These are phyloP conservation scores for Drosophila parthenogenetica DNA, from an alignment of 2,888 invertebrate species.

Conservation along the genomic window DNA sequence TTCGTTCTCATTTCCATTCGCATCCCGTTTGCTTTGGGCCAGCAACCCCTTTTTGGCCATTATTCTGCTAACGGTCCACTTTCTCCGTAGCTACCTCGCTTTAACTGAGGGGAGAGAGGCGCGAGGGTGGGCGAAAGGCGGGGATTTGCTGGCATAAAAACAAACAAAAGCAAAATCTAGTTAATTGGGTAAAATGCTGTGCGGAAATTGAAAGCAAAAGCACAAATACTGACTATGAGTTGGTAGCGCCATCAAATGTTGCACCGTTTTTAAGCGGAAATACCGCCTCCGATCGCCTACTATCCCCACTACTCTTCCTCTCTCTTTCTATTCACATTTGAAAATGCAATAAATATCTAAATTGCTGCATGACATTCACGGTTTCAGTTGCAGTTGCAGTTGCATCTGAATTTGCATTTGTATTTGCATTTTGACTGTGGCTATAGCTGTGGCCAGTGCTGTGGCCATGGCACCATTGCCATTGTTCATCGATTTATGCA, in stretches of 20 bases:
- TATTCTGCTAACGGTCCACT: slow-evolving; percentile 28
- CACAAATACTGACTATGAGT: slow-evolving; percentile 36
- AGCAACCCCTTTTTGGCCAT: slow-evolving; percentile 32
- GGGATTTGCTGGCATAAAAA: slow-evolving; percentile 41
- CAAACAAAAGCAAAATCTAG: slow-evolving; percentile 75
- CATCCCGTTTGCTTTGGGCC: slow-evolving; percentile 15
- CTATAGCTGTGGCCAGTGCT: slow-evolving; percentile 1
- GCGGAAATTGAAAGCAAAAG: slow-evolving; percentile 77
- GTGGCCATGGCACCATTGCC: slow-evolving; percentile 18
- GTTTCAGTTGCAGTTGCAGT: slow-evolving; percentile 12
- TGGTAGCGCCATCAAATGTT: slow-evolving; percentile 36
- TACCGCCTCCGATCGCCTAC: slow-evolving; percentile 26
- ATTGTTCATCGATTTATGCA: slow-evolving; percentile 78
- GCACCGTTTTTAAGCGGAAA: slow-evolving; percentile 47
- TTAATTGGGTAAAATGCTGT: slow-evolving; percentile 76
- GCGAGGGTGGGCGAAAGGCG: background rate
- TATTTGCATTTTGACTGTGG: slow-evolving; percentile 36
- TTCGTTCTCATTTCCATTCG: background rate
- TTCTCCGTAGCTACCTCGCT: background rate
- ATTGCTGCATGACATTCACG: slow-evolving; percentile 44
- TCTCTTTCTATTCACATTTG: background rate
- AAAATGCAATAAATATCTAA: slow-evolving; percentile 76
- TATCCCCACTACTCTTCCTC: slow-evolving; percentile 7
- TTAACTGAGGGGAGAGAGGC: background rate
- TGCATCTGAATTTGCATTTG: slow-evolving; percentile 21